Evolutionary conservation across 2,797 vertebrate genomes (phyloP), one percentile per base, ranked within the genome.

Genomic region (Arctocebus calabarensis): DNA sequence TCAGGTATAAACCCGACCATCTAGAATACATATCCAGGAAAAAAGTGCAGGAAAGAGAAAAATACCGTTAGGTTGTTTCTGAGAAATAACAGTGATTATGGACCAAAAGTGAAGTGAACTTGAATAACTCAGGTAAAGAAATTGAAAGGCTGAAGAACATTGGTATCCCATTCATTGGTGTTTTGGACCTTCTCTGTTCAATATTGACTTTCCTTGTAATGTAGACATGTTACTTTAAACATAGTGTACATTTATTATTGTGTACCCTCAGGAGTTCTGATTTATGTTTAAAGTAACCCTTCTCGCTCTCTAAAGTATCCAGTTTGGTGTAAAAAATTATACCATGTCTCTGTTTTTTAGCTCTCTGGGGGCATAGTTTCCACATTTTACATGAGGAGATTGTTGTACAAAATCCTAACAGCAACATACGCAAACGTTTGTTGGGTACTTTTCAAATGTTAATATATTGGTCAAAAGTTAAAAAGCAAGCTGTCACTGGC

Each of bases 311-410:
- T 14, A 83, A 88, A 94, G 3, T 55, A 79, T 91, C 6, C 12
- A 57, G 23, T 66, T 95, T 81, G n/a, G 55, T 37, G 20, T 90
- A 34, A 90, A 84, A 88, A 84, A n/a, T 84, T 82, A 25, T n/a
- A 20, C 75, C 34, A 43, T 57, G 0, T 68, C 34, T 79, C 13
- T 85, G 79, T 40, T 92, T 84, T 55, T 34, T 62, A 88, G 66
- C 14, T 81, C 16, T 84, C 12, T 82, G 16, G 23, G 7, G 12
- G n/a, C n/a, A 85, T 37, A 73, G 34, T 61, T 74, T 90, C 3
- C 25, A 84, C 79, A 59, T 85, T 52, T 85, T 92, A 94, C 89
- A 89, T 79, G 68, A 78, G 92, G 45, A 94, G 2, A 73, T 74
- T 92, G 9, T 88, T 94, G 70, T 45, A 71, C 43, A 92, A 77